phyloP scores from a whole-genome alignment of 1,140 invertebrate species.

The Cyclargus thomasi region DNA sequence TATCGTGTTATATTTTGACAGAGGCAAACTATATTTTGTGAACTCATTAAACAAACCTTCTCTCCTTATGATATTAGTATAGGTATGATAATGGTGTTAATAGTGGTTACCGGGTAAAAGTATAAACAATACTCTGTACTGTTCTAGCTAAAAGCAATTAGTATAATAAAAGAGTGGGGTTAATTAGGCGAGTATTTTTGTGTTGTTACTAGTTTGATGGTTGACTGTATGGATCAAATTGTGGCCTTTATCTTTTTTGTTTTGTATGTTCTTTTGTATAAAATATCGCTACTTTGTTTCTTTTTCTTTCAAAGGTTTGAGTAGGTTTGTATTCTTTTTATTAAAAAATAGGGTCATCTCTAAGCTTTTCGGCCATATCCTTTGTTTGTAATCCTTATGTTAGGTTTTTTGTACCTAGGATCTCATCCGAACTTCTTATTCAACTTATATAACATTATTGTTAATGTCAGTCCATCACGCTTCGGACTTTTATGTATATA shows the following conservation, averaged over 20 bases:
- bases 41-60: neutral
- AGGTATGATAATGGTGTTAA: neutral
- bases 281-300: no score
- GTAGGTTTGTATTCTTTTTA: no score
- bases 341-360: no score
- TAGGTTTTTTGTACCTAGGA: no score
- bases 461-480: no score
- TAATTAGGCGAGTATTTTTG: slow-evolving; percentile 7
- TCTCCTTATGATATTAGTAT: neutral
- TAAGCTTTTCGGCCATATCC: no score
- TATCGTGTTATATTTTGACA: neutral
- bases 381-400: no score
- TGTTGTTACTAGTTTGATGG: neutral
- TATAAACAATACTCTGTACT: slow-evolving; percentile 1
- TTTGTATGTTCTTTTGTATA: neutral
- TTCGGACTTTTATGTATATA: no score
- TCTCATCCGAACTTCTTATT: no score
- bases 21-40: neutral
- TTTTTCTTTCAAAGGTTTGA: no score
- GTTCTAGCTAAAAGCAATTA: slow-evolving; percentile 5
- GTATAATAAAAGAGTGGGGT: neutral
- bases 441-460: no score
- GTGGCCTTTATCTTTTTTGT: neutral
- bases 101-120: neutral
- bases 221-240: neutral